Evolutionary conservation across 2,888 invertebrate species (phyloP).

Genomic region (Linnaemya tessellans): DNA sequence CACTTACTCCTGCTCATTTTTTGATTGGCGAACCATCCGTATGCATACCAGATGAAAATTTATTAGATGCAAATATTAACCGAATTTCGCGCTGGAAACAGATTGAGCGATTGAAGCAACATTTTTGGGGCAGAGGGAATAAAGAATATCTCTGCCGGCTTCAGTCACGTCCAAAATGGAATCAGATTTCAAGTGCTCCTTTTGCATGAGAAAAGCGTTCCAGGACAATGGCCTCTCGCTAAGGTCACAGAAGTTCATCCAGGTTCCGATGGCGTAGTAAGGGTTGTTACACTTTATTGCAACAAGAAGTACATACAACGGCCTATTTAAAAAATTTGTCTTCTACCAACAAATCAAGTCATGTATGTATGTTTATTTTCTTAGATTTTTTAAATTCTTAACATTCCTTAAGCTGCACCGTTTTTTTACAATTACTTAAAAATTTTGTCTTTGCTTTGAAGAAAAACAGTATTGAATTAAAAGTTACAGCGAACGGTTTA

Average conservation of each 20-base stretch:
- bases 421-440: no score
- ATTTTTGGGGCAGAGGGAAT: slow-evolving; percentile 66
- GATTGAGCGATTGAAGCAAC: slow-evolving; percentile 62
- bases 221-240: slow-evolving; percentile 54
- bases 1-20: slow-evolving; percentile 2
- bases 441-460: no score
- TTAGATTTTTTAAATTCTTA: no score
- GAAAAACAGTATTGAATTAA: no score
- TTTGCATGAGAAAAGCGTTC: slow-evolving; percentile 39
- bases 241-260: slow-evolving; percentile 55
- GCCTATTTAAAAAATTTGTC: not conserved
- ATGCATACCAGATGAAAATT: slow-evolving; percentile 12
- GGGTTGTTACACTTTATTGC: slow-evolving; percentile 32
- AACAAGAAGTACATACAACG: not conserved
- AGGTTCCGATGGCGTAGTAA: slow-evolving; percentile 53
- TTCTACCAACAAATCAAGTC: not conserved
- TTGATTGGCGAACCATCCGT: slow-evolving; percentile 8
- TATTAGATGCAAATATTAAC: slow-evolving; percentile 41
- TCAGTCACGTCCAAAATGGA: slow-evolving; percentile 34
- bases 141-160: slow-evolving; percentile 61
- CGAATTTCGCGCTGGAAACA: slow-evolving; percentile 49
- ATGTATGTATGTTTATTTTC: not conserved
- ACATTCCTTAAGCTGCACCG: no score
- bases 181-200: slow-evolving; percentile 41
- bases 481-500: no score